Evolutionary conservation across 2,113 vertebrate species (phyloP), one percentile per base, ranked within the genome.

Genomic region (Mustela lutreola): DNA sequence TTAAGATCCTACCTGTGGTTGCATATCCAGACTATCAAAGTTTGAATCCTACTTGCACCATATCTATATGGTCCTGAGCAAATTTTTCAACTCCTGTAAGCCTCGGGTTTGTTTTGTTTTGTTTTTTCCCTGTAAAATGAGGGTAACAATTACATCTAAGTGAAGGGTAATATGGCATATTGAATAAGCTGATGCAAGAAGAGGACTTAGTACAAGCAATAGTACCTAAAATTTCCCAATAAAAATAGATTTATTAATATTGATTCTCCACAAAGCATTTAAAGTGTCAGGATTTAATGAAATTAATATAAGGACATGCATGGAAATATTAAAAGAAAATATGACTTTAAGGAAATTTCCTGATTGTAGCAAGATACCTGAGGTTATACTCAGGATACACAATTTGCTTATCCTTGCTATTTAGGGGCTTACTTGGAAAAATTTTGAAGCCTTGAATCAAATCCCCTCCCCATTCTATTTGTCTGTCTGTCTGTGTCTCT

Each of bases 301-400:
- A 95, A 84, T 93, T n/a, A 73, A 82, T 70, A 62, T 65, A 65
- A 87, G 91, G 31, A 78, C 5, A 65, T 79, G 85, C 82, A 73
- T 1, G 89, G 39, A 78, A 91, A 92, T 89, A 79, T 58, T 82
- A 94, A 78, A 87, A 75, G 45, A 53, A 91, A 93, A 78, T 50
- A 9, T 11, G 31, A 42, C 48, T 76, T 96, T 36, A 95, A 42
- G 15, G 12, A 86, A 76, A 82, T 94, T 90, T 97, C 31, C 36
- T 83, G 50, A 88, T 83, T 70, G 3, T 75, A 67, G 18, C 22
- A 75, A 58, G 21, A 84, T 53, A 48, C 12, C 26, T 71, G 39
- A 65, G 6, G 12, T 58, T 90, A 73, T 36, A 62, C 6, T 82
- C 42, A 73, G 5, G 16, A 11, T 31, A 58, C 4, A 71, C 1